Base-by-base conservation (phyloP, 2,888 invertebrate genomes). In the Sesia bembeciformis region DNA sequence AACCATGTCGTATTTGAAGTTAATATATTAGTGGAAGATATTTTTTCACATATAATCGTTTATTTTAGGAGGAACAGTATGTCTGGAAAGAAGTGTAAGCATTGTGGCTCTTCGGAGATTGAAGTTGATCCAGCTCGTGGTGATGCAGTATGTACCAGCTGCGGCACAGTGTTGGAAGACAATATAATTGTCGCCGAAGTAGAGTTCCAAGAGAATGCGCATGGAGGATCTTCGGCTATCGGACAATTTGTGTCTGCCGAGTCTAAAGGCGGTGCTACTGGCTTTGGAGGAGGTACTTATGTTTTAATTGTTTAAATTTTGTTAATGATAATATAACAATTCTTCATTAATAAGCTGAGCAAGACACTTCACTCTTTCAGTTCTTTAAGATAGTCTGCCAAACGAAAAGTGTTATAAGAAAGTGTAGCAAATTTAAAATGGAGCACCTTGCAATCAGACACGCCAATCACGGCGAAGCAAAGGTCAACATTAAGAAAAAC, bases 141-240 rank as follows among this genome's bases (percentile, higher is more conserved):
- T 42, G 98, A 98, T 91, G 95, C 96, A 5, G 97, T 98, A 1
- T 99, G 99, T 80, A 98, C 96, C 40, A 94, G 94, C 73, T 99
- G 99, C 86, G 99, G 99, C 40, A 94, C 96, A 4, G 99, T 99
- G 2, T 87, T 99, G 8, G 98, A 99, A 78, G 98, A 98, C 73
- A 97, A 96, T 69, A 94, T 97, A 54, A 99, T 99, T 72, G 98
- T 99, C 39, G 96, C 97, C 3, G 98, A 99, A 80, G 94, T 98
- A 49, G 97, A 98, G 79, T 99, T 98, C 74, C 96, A 97, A 80
- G 99, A 99, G 78, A 94, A 95, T 74, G 93, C 95, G 5, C 94
- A 94, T 73, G 98, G 98, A 40, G 95, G 95, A 5, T 92, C 94
- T 52, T 94, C 94, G 57, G 96, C 97, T 8, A 93, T 98, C 61